These are phyloP conservation scores for Aulostomus chinensis DNA, from an alignment of 2,797 vertebrate genomes.

Conservation along the genomic window DNA sequence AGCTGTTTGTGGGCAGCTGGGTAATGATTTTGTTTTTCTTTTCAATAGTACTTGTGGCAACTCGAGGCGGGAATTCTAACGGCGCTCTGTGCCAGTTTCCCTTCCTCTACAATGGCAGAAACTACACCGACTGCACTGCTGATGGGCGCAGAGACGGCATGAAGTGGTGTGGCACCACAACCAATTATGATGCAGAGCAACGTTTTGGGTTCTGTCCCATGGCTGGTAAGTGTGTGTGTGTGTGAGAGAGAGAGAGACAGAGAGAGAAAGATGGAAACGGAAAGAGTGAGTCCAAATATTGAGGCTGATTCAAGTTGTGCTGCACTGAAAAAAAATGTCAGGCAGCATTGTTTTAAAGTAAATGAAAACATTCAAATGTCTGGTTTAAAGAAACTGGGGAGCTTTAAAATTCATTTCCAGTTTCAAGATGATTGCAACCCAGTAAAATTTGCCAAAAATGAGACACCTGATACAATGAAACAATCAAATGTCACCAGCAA, in stretches of 20 bases:
- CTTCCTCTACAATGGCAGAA: constrained; percentile 92
- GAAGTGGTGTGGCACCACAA: constrained; percentile 98
- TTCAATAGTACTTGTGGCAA: constrained; percentile 83
- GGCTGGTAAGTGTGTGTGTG: constrained; percentile 84
- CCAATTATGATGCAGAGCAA: constrained; percentile 90
- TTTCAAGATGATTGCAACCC: background rate
- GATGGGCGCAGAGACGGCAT: constrained; percentile 95
- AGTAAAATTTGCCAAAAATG: background rate
- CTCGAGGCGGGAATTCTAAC: constrained; percentile 96
- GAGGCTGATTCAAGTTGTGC: background rate
- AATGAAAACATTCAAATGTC: background rate
- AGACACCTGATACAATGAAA: background rate
- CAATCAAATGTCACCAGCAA: background rate
- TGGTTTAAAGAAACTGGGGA: too few species aligned
- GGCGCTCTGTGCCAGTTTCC: constrained; percentile 96
- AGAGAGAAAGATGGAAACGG: too few species aligned
- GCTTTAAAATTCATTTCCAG: too few species aligned
- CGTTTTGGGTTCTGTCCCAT: constrained; percentile 99
- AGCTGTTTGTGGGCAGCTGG: background rate
- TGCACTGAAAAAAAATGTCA: background rate
- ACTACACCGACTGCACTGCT: constrained; percentile 95
- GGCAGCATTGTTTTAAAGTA: background rate
- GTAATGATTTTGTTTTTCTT: background rate
- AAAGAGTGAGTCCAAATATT: background rate
- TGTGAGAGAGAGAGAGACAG: background rate